A percentile compares a stretch with the other conserved stretches of the same genome.
phyloP scores from a whole-genome alignment of 2,113 vertebrate species.

The Caranx ignobilis region DNA sequence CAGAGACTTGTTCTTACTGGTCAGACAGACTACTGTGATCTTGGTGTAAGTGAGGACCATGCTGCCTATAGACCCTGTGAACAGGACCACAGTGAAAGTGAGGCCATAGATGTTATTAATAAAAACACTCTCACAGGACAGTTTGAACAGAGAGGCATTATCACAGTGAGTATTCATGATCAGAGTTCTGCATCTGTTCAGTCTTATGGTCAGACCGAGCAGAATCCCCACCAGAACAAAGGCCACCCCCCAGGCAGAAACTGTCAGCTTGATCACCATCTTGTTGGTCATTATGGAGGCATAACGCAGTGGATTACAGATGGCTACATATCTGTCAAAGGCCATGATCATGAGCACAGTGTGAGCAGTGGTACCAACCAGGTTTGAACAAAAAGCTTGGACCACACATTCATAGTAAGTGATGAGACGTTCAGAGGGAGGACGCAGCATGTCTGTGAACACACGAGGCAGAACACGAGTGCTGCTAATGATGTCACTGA shows the following conservation, averaged over 20 bases:
- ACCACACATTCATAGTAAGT: slow-evolving; percentile 65
- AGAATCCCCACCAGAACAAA: slow-evolving; percentile 63
- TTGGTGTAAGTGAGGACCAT: too few relatives aligned
- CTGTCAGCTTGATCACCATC: slow-evolving; percentile 64
- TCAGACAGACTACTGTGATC: too few relatives aligned
- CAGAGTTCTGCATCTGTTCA: slow-evolving; percentile 66
- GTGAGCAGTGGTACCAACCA: slow-evolving; percentile 56
- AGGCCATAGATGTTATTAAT: slow-evolving; percentile 72
- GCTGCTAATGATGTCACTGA: slow-evolving; percentile 71
- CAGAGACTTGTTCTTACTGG: too few relatives aligned
- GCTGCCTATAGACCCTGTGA: too few relatives aligned
- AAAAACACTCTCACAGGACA: slow-evolving; percentile 62
- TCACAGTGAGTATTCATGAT: slow-evolving; percentile 61
- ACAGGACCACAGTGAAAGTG: slow-evolving; percentile 36
- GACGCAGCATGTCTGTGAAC: slow-evolving; percentile 49
- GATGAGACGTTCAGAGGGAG: slow-evolving; percentile 59
- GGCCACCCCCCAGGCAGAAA: slow-evolving; percentile 65
- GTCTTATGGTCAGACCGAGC: slow-evolving; percentile 65
- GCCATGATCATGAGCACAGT: slow-evolving; percentile 78
- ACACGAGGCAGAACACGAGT: slow-evolving; percentile 54
- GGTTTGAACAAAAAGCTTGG: slow-evolving; percentile 69
- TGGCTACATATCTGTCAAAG: slow-evolving; percentile 79
- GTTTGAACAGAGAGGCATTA: slow-evolving; percentile 71
- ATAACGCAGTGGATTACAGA: slow-evolving; percentile 76
- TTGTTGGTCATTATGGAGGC: slow-evolving; percentile 62